Evolutionary conservation across 2,797 vertebrate genomes (phyloP).

Genomic region (Rhynchotus rufescens): DNA sequence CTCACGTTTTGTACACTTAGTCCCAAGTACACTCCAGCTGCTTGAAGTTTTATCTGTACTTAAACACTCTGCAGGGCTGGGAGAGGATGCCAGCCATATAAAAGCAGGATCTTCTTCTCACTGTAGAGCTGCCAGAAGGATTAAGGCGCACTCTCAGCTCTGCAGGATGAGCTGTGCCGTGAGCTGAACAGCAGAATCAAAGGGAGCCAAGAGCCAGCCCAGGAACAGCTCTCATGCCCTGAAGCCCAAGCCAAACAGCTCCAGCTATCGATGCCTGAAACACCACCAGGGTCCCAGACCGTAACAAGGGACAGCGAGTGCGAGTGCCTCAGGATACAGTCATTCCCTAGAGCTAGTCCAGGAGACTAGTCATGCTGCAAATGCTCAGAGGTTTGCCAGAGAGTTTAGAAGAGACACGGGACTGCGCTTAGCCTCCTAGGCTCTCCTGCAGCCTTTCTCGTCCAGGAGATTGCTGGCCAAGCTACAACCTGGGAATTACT

Average conservation of each 20-base stretch:
- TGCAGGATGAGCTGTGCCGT: neutral
- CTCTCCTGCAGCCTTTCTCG: neutral
- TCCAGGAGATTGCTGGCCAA: neutral
- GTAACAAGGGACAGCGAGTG: neutral
- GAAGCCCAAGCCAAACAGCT: conserved; percentile 10
- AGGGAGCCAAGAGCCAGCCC: neutral
- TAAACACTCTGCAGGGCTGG: neutral
- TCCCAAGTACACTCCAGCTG: neutral
- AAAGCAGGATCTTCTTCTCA: neutral
- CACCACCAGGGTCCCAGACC: neutral
- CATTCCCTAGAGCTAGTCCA: neutral
- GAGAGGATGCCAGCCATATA: neutral
- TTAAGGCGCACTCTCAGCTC: neutral
- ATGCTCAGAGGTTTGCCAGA: neutral
- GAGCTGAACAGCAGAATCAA: neutral
- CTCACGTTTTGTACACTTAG: neutral
- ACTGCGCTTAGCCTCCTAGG: neutral
- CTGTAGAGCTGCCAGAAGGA: neutral
- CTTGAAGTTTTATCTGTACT: neutral
- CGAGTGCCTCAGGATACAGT: neutral
- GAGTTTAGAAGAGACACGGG: neutral
- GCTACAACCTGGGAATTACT: neutral
- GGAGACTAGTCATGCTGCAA: neutral
- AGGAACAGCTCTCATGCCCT: neutral
- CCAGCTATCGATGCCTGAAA: neutral